Percentiles rank a stretch among this genome's conserved stretches.
phyloP scores from a whole-genome alignment of 2,797 vertebrate species.

The Lithobates sylvaticus region DNA sequence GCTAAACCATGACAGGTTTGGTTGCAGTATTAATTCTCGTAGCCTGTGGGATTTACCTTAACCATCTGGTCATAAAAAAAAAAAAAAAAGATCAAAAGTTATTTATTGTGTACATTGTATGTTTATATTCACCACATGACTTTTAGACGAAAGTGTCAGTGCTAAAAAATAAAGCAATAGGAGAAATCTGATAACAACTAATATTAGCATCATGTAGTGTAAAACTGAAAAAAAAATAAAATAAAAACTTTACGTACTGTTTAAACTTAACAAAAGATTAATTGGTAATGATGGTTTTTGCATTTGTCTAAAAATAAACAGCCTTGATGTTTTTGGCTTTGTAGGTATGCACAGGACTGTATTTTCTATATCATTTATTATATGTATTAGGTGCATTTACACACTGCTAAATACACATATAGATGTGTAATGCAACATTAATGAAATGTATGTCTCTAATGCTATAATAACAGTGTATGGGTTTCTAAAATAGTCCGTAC shows the following conservation, averaged over 20 bases:
- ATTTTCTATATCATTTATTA: too few species aligned
- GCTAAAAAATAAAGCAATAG: neutral
- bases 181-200: neutral
- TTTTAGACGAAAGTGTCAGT: neutral
- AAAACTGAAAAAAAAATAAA: too few species aligned
- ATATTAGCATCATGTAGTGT: too few species aligned
- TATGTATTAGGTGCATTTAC: neutral
- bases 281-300: too few species aligned
- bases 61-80: slow-evolving; percentile 42
- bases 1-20: slow-evolving; percentile 17
- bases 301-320: neutral
- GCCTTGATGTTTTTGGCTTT: too few species aligned
- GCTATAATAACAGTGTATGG: neutral
- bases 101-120: neutral
- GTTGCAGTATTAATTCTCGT: slow-evolving; percentile 14
- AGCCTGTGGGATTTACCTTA: slow-evolving; percentile 36
- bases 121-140: slow-evolving; percentile 31
- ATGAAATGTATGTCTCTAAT: neutral
- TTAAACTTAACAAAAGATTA: too few species aligned
- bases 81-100: slow-evolving; percentile 41
- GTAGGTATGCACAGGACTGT: too few species aligned
- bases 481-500: neutral
- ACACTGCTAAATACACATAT: neutral
- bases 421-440: too few species aligned
- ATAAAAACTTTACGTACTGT: too few species aligned